phyloP scores from a whole-genome alignment of 2,113 vertebrate species.

The Neogobius melanostomus region DNA sequence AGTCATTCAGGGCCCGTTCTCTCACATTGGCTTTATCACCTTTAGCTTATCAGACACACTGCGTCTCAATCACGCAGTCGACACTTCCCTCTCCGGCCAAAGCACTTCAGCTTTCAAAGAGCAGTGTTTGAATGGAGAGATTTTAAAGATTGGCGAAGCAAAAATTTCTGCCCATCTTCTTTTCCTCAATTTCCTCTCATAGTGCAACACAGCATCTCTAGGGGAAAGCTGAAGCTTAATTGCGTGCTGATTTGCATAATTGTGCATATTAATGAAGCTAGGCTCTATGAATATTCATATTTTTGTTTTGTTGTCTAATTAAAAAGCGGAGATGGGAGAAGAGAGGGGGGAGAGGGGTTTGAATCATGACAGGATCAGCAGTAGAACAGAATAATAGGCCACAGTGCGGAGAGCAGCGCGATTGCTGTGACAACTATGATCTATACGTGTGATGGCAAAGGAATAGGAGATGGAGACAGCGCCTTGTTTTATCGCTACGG shows the following conservation, averaged over 20 bases:
- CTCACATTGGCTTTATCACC: conserved; percentile 41
- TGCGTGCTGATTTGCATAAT: conserved; percentile 91
- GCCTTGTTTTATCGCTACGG: conserved; percentile 52
- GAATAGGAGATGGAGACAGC: conserved; percentile 66
- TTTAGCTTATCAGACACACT: conserved; percentile 27
- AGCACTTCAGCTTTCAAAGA: conserved; percentile 35
- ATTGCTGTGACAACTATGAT: conserved; percentile 75
- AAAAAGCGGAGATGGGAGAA: conserved; percentile 74
- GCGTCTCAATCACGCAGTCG: conserved; percentile 34
- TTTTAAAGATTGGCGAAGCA: conserved; percentile 72
- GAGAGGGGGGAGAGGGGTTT: conserved; percentile 35
- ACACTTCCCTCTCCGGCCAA: conserved; percentile 32
- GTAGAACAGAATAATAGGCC: conserved; percentile 74
- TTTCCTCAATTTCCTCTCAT: conserved; percentile 54
- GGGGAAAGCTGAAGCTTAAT: conserved; percentile 85
- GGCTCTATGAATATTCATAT: conserved; percentile 90
- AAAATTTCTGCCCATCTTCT: conserved; percentile 69
- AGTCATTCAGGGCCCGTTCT: conserved; percentile 52
- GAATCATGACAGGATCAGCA: conserved; percentile 75
- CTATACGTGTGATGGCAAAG: conserved; percentile 57
- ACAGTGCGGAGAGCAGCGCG: conserved; percentile 64
- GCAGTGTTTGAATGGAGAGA: conserved; percentile 41
- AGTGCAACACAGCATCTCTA: conserved; percentile 69
- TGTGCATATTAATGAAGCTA: conserved; percentile 90
- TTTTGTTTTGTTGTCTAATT: conserved; percentile 93